Conservation (phyloP, 1,140 invertebrate genomes). For the Bombus affinis region DNA sequence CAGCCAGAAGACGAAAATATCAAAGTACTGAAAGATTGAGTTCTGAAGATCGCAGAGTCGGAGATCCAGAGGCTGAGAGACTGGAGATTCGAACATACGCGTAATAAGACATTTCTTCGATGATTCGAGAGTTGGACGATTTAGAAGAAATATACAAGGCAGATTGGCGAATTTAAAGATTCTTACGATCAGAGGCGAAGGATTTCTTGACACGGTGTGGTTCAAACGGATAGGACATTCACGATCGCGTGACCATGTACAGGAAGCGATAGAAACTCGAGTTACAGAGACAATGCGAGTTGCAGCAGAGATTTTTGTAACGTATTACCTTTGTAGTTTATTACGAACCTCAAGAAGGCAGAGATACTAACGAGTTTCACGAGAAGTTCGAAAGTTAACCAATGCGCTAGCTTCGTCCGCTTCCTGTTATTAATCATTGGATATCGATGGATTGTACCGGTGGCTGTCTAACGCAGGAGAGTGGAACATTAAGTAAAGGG, state of each 20-base stretch:
- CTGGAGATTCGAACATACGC: too few species aligned
- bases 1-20: too few species aligned
- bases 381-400: neutral
- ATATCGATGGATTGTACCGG: neutral
- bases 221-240: neutral
- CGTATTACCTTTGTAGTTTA: conserved; percentile 7
- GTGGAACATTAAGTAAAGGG: neutral
- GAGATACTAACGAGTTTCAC: neutral
- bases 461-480: neutral
- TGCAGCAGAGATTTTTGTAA: neutral
- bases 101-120: too few species aligned
- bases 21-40: too few species aligned
- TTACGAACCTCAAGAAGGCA: neutral
- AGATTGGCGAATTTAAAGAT: neutral
- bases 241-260: conserved; percentile 21
- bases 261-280: conserved; percentile 7
- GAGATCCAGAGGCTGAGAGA: too few species aligned
- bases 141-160: too few species aligned
- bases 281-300: conserved; percentile 6
- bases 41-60: too few species aligned
- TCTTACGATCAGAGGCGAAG: neutral
- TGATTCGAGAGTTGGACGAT: too few species aligned
- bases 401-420: neutral
- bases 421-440: conserved; percentile 5
- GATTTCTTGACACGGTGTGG: neutral